Evolutionary conservation across 2,888 invertebrate species (phyloP).

Genomic region (Physocephala rufipes): DNA sequence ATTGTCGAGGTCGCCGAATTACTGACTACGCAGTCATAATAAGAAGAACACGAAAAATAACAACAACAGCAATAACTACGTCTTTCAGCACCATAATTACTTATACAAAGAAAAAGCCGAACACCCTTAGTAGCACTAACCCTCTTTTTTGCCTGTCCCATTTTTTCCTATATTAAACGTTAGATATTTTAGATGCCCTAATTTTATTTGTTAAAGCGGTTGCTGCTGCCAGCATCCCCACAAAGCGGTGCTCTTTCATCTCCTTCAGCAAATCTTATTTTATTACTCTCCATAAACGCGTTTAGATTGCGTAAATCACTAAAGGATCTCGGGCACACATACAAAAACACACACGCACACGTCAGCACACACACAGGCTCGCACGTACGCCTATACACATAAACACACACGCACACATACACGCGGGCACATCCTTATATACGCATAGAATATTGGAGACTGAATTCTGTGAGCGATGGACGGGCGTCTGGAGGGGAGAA

Average conservation of each 20-base stretch:
- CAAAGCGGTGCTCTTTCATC: too few species aligned
- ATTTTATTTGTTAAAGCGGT: too few species aligned
- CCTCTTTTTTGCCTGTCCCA: conserved; percentile 21
- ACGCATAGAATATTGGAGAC: too few species aligned
- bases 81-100: too few species aligned
- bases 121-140: conserved; percentile 29
- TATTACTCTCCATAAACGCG: background rate
- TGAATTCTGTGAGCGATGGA: too few species aligned
- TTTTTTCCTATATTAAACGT: background rate
- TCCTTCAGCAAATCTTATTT: background rate
- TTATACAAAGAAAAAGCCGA: conserved; percentile 7
- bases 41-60: background rate
- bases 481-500: background rate
- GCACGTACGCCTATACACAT: too few species aligned
- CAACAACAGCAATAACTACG: background rate
- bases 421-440: too few species aligned
- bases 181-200: background rate
- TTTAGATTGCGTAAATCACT: conserved; percentile 8
- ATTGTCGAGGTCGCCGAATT: background rate
- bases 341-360: background rate
- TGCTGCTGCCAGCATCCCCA: too few species aligned
- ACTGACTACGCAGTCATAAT: background rate
- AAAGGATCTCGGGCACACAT: too few species aligned
- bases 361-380: too few species aligned
- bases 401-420: too few species aligned